Conservation (phyloP, 2,797 vertebrate genomes). For the Oryzias dopingdopingensis region DNA sequence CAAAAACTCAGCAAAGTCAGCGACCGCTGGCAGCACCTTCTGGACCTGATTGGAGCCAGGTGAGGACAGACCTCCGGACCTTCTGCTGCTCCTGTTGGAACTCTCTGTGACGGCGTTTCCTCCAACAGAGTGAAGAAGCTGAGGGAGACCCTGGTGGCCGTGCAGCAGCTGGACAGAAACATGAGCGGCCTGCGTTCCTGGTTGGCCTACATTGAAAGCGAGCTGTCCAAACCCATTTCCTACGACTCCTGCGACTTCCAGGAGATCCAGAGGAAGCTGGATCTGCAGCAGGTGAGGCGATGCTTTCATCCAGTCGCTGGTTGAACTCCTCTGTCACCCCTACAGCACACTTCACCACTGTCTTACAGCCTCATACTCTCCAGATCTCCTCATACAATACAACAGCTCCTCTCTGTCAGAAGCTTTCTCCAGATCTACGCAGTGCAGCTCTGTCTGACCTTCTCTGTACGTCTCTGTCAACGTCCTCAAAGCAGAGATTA, state of each 20-base stretch:
- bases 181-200: conserved; percentile 92
- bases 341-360: too few species aligned
- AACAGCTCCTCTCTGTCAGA: too few species aligned
- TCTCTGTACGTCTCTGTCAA: too few species aligned
- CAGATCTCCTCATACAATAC: too few species aligned
- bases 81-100: too few species aligned
- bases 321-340: too few species aligned
- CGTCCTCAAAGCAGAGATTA: too few species aligned
- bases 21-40: conserved; percentile 96
- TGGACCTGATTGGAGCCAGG: conserved; percentile 95
- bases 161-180: conserved; percentile 97
- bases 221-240: conserved; percentile 91
- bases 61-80: conserved; percentile 48
- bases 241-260: conserved; percentile 90
- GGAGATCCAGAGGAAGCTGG: conserved; percentile 94
- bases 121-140: conserved; percentile 90
- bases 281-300: conserved; percentile 89
- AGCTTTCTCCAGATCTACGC: too few species aligned
- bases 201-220: conserved; percentile 93
- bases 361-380: too few species aligned
- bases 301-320: background rate
- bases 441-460: too few species aligned
- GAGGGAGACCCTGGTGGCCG: conserved; percentile 91
- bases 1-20: conserved; percentile 92
- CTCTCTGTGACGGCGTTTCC: background rate